Evolutionary conservation across 2,888 invertebrate genomes (phyloP).

Genomic region (Hydrotaea diabolus): DNA sequence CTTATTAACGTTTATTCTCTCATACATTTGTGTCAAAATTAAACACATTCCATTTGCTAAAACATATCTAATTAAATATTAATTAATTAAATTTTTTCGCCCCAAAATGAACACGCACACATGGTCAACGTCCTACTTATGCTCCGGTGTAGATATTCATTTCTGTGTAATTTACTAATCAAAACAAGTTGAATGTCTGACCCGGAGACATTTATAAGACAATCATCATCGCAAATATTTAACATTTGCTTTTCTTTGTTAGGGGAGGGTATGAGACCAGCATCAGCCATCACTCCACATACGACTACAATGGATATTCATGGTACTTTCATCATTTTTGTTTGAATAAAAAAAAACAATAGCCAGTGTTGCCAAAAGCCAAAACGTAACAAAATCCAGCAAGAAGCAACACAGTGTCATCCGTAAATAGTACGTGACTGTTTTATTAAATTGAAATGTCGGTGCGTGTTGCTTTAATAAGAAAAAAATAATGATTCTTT

Average conservation of each 20-base stretch:
- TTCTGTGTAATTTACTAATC: not conserved
- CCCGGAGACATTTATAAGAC: not conserved
- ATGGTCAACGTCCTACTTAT: not conserved
- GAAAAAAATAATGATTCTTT: conserved; percentile 6
- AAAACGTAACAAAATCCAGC: not conserved
- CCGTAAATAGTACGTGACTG: conserved; percentile 56
- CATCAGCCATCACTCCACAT: conserved; percentile 40
- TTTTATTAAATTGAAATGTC: conserved; percentile 44
- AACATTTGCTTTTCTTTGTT: conserved; percentile 39
- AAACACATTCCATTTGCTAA: conserved; percentile 14
- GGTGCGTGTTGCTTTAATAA: conserved; percentile 29
- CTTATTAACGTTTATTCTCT: not conserved
- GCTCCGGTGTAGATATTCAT: too few species aligned
- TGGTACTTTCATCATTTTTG: not conserved
- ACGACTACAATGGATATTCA: not conserved
- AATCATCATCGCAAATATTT: not conserved
- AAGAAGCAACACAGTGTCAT: conserved; percentile 48
- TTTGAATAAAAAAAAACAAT: not conserved
- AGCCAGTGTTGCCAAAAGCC: not conserved
- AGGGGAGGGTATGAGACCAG: not conserved
- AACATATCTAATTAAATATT: conserved; percentile 25
- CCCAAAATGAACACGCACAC: not conserved
- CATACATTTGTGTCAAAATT: not conserved
- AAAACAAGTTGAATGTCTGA: conserved; percentile 7
- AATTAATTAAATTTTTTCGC: conserved; percentile 39